A percentile compares a stretch with the other conserved stretches of the same genome.
Conservation (phyloP, 2,797 vertebrate genomes). For the Acestrorhynchus altus region DNA sequence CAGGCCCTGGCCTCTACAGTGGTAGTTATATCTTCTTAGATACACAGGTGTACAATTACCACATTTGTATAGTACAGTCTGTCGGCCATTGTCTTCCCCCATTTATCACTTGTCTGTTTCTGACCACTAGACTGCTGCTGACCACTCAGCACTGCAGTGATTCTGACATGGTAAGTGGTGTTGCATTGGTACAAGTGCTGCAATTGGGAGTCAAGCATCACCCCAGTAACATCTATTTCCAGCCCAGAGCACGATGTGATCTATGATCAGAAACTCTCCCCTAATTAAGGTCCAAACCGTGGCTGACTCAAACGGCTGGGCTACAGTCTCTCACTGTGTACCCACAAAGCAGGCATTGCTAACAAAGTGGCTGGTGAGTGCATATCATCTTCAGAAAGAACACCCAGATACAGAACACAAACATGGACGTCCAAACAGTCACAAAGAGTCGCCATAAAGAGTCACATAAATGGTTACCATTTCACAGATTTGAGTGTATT, state of each 20-base stretch:
- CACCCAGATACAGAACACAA: slow-evolving; percentile 70
- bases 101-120: background rate
- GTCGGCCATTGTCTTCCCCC: background rate
- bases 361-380: slow-evolving; percentile 23
- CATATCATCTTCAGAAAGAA: slow-evolving; percentile 48
- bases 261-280: background rate
- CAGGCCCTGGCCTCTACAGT: too few relatives aligned
- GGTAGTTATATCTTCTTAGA: too few relatives aligned
- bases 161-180: background rate
- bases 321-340: background rate
- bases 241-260: background rate
- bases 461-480: slow-evolving; percentile 31
- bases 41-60: background rate
- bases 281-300: background rate
- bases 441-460: slow-evolving; percentile 59
- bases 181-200: too few relatives aligned
- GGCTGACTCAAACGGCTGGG: background rate
- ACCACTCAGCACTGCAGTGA: background rate
- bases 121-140: background rate
- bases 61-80: too few relatives aligned
- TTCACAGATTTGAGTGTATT: slow-evolving; percentile 25
- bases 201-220: background rate
- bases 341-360: background rate
- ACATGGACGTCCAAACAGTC: slow-evolving; percentile 69
- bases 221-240: background rate